Base-by-base conservation (phyloP, 2,113 vertebrate genomes). In the Xerus inauris region DNA sequence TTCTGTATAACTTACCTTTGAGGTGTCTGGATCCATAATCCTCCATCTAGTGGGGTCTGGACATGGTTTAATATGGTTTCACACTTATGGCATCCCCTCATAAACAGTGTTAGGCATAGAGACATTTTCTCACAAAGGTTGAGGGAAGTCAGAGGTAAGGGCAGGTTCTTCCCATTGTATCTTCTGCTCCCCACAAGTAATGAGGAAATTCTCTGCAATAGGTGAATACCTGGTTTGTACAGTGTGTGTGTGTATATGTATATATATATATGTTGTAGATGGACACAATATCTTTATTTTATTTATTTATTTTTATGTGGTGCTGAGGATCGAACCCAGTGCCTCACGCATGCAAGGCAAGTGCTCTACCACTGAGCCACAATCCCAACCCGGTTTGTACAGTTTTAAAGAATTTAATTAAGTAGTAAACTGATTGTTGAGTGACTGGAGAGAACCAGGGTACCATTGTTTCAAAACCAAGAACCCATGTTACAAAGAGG, bases 401-500 rank as follows among this genome's bases (percentile, higher is more conserved):
- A 94, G 0, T 1, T 97, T 98, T 96, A 90, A 87, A 94, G 71
- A 97, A 62, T 96, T 97, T 96, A 59, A 89, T 93, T 97, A 97
- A 95, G 92, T 97, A 98, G 89, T 94, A 98, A 98, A 73, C 96
- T 97, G 94, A 95, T 98, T 85, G 84, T 97, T 97, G 95, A 84
- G 64, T 97, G 89, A 85, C 73, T 79, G 40, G 90, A 62, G 72
- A 11, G 20, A 91, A 89, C 72, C 82, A 95, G 79, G 95, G 57
- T 72, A 91, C 84, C 90, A 14, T 82, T 94, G 81, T 96, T 97
- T 94, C 1, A 14, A 94, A 93, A 80, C 82, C 76, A 45, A 94
- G 40, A 95, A 96, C 47, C 40, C 83, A 40, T 84, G 75, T 38
- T 77, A 79, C 93, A 97, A 71, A 98, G 76, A 91, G 49, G 77